A percentile compares a stretch with the other conserved stretches of the same genome.
phyloP scores from a whole-genome alignment of 2,797 vertebrate species.

The Halcyon smyrnensis region DNA sequence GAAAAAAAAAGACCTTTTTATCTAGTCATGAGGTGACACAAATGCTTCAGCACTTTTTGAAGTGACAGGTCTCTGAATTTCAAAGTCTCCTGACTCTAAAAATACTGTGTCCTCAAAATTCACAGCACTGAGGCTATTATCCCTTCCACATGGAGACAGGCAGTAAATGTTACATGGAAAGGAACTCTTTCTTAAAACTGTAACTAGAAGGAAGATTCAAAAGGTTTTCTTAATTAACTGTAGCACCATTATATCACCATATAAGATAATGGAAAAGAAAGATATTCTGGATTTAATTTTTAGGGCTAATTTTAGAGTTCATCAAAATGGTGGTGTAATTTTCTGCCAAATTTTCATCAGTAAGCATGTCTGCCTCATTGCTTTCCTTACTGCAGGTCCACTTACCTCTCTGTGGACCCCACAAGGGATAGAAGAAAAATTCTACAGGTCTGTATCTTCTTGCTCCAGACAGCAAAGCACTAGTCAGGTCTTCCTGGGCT shows the following conservation, averaged over 20 bases:
- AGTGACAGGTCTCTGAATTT: not conserved
- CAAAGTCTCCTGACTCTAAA: not conserved
- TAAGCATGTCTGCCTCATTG: not conserved
- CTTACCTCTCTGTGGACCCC: not conserved
- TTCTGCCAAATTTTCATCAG: not conserved
- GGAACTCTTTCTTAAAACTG: not conserved
- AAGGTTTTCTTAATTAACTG: not conserved
- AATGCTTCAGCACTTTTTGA: not conserved
- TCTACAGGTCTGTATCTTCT: not conserved
- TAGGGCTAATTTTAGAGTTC: not conserved
- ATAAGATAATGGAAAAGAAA: not conserved
- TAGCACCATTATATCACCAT: not conserved
- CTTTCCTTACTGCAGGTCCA: not conserved
- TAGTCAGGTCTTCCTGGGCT: not conserved
- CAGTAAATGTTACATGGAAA: not conserved
- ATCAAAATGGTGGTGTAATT: not conserved
- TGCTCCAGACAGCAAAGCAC: not conserved
- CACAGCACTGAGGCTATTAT: not conserved
- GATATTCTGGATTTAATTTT: not conserved
- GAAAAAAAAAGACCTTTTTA: not conserved
- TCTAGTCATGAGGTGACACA: not conserved
- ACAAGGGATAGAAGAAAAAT: not conserved
- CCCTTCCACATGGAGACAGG: not conserved
- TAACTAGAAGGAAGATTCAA: not conserved
- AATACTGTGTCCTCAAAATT: slow-evolving; percentile 8